Conservation (phyloP, 2,113 vertebrate genomes). For the Hipposideros armiger region DNA sequence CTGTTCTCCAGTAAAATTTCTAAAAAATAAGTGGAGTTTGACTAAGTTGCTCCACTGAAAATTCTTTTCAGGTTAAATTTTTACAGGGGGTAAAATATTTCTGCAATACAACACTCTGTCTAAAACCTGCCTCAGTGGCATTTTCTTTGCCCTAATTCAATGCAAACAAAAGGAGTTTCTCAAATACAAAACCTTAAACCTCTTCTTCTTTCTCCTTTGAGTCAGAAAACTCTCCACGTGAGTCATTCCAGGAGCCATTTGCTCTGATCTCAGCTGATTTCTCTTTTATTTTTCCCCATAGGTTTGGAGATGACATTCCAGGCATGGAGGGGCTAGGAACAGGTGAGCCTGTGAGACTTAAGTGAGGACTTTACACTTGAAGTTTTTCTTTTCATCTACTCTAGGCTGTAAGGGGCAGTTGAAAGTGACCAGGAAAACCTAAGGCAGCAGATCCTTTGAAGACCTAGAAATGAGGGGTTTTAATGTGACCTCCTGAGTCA, state of each 20-base stretch:
- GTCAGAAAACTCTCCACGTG: not conserved
- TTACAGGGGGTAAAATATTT: not conserved
- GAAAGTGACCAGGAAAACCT: not conserved
- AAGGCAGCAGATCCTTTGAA: not conserved
- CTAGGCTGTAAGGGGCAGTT: not conserved
- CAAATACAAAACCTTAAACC: not conserved
- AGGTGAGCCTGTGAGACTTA: constrained; percentile 83
- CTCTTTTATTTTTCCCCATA: constrained; percentile 69
- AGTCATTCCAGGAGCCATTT: not conserved
- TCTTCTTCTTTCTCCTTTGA: not conserved
- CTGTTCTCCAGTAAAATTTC: not conserved
- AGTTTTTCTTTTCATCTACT: not conserved
- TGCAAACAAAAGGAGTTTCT: not conserved
- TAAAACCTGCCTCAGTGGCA: not conserved
- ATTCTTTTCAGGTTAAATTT: not conserved
- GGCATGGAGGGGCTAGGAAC: constrained; percentile 98
- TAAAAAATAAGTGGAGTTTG: not conserved
- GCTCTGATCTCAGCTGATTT: not conserved
- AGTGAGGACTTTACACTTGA: not conserved
- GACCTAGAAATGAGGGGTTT: not conserved
- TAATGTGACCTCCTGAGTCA: not conserved
- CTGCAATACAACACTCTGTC: not conserved
- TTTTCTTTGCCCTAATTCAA: not conserved
- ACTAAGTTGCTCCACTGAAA: not conserved
- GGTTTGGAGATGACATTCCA: constrained; percentile 98